These are phyloP conservation scores for Drosophila vallismaia DNA, from an alignment of 2,888 invertebrate species.

Conservation along the genomic window DNA sequence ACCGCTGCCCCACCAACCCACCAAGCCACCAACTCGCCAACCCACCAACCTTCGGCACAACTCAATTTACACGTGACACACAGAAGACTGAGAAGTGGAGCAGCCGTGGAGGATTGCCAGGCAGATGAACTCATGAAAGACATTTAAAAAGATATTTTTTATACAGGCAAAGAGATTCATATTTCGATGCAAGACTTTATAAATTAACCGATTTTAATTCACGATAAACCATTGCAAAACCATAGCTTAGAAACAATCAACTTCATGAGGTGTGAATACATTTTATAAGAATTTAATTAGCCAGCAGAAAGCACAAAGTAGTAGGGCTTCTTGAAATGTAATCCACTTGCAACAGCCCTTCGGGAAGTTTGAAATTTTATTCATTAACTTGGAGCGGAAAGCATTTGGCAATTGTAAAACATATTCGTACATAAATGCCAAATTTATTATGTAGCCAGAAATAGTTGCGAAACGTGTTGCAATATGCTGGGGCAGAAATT, in stretches of 20 bases:
- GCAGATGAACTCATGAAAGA: conserved; percentile 61
- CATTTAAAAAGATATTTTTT: conserved; percentile 26
- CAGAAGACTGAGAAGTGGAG: conserved; percentile 26
- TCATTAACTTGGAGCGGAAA: conserved; percentile 39
- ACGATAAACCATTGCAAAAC: not conserved
- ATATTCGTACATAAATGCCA: conserved; percentile 33
- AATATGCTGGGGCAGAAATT: conserved; percentile 29
- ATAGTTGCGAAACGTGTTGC: conserved; percentile 2
- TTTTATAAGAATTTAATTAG: not conserved
- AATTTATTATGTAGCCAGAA: conserved; percentile 25
- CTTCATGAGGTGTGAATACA: not conserved
- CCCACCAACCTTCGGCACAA: conserved; percentile 50
- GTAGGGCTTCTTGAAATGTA: conserved; percentile 31
- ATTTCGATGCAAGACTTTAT: not conserved
- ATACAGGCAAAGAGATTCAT: not conserved
- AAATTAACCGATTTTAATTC: not conserved
- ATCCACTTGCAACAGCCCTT: conserved; percentile 9
- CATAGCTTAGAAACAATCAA: not conserved
- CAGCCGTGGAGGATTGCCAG: conserved; percentile 21
- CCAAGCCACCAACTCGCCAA: conserved; percentile 2
- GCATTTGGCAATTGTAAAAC: conserved; percentile 34
- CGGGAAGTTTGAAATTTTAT: conserved; percentile 39
- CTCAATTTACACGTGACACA: conserved; percentile 79
- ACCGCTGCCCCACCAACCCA: conserved; percentile 6
- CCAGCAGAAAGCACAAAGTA: not conserved